These are phyloP conservation scores for Alcis repandata DNA, from an alignment of 2,888 invertebrate species.

Conservation along the genomic window DNA sequence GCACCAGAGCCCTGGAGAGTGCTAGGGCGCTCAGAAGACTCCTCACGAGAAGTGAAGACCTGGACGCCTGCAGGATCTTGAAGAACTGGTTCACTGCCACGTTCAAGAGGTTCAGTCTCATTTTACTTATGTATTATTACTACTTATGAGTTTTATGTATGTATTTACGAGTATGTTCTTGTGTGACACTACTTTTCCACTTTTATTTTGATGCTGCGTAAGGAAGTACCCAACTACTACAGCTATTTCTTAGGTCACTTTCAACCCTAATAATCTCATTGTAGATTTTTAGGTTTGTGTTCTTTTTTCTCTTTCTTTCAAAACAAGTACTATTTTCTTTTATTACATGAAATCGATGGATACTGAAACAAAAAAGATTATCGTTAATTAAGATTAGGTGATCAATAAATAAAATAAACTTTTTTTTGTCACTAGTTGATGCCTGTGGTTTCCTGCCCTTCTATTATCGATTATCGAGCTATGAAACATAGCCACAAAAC, in stretches of 20 bases:
- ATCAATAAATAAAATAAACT: no score
- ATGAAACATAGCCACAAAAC: no score
- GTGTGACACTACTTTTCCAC: no score
- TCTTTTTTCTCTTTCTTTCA: not conserved
- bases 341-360: not conserved
- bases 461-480: no score
- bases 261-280: not conserved
- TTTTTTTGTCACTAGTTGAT: no score
- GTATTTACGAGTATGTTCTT: no score
- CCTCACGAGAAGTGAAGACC: slow-evolving; percentile 56
- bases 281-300: not conserved
- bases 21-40: slow-evolving; percentile 64
- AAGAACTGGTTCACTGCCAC: slow-evolving; percentile 60
- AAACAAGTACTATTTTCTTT: not conserved
- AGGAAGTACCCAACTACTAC: no score
- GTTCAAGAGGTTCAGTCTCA: slow-evolving; percentile 55
- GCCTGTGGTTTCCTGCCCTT: no score
- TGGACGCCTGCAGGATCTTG: slow-evolving; percentile 56
- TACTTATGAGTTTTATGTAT: no score
- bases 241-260: no score
- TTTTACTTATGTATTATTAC: not conserved
- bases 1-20: slow-evolving; percentile 63
- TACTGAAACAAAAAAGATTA: no score
- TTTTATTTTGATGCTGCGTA: no score
- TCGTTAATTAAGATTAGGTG: not conserved